Conservation (phyloP, 2,113 vertebrate species). For the Triplophysa siluroides region DNA sequence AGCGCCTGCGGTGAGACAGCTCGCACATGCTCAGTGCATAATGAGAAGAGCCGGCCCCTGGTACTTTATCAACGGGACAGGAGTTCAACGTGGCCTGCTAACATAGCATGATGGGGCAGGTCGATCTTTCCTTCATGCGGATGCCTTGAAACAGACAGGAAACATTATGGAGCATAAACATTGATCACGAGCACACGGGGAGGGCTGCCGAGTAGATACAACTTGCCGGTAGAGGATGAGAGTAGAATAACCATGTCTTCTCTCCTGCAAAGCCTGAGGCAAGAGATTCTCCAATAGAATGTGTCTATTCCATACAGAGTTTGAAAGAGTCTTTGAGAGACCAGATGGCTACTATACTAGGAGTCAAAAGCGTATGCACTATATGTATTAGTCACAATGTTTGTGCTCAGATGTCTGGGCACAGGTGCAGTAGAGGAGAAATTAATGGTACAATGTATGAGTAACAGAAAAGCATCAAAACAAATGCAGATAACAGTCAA, state of each 20-base stretch:
- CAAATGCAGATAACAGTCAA: neutral
- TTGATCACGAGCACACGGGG: slow-evolving; percentile 23
- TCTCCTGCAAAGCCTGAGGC: neutral
- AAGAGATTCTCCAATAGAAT: neutral
- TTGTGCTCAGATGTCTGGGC: slow-evolving; percentile 18
- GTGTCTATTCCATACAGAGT: slow-evolving; percentile 16
- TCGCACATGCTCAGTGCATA: slow-evolving; percentile 17
- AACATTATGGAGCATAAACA: slow-evolving; percentile 29
- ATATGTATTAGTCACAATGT: slow-evolving; percentile 12
- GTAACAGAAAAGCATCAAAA: neutral
- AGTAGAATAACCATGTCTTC: neutral
- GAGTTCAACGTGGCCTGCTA: slow-evolving; percentile 31
- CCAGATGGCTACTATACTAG: slow-evolving; percentile 9
- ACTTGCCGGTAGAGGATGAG: neutral
- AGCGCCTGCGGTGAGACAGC: slow-evolving; percentile 13
- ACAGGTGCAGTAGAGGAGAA: neutral
- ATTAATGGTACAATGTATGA: neutral
- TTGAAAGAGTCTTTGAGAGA: slow-evolving; percentile 1
- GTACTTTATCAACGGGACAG: slow-evolving; percentile 38
- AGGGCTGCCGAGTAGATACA: neutral
- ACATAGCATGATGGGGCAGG: slow-evolving; percentile 20
- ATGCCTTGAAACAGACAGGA: slow-evolving; percentile 9
- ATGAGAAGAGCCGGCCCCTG: slow-evolving; percentile 26
- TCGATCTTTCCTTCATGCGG: slow-evolving; percentile 23
- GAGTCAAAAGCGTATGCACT: neutral